Conservation (phyloP, 2,797 vertebrate genomes). For the Lateolabrax maculatus region DNA sequence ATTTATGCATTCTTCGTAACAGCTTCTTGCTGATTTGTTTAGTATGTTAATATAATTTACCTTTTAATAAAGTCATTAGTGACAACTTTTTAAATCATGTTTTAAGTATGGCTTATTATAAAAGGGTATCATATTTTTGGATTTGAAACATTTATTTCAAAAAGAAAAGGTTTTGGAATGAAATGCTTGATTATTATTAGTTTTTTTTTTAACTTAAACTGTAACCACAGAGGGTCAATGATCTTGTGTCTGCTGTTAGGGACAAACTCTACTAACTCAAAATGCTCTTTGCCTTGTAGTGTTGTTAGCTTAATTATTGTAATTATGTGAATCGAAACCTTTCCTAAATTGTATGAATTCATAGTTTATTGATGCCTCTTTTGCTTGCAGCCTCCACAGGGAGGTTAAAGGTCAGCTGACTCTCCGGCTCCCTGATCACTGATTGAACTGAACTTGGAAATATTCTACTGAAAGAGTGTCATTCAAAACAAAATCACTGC, state of each 20-base stretch:
- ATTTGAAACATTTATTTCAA: background rate
- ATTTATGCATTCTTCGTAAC: no score
- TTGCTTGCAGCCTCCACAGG: background rate
- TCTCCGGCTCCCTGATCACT: background rate
- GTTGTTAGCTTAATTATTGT: slow-evolving; percentile 24
- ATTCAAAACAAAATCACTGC: slow-evolving; percentile 56
- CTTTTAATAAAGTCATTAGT: slow-evolving; percentile 7
- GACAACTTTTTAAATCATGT: background rate
- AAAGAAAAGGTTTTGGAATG: slow-evolving; percentile 28
- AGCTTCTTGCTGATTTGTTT: no score
- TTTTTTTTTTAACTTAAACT: background rate
- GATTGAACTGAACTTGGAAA: background rate
- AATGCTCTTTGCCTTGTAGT: slow-evolving; percentile 53
- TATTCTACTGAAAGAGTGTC: background rate
- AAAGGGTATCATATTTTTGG: slow-evolving; percentile 1
- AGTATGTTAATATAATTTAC: no score
- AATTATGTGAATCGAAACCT: slow-evolving; percentile 14
- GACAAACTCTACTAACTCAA: slow-evolving; percentile 6
- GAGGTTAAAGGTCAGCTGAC: slow-evolving; percentile 24
- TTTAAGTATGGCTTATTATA: background rate
- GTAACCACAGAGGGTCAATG: background rate
- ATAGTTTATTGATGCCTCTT: background rate
- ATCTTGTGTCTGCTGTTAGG: slow-evolving; percentile 15
- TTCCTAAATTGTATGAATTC: slow-evolving; percentile 13
- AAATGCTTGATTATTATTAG: slow-evolving; percentile 26